These are phyloP conservation scores for Brachyrhaphis roseni DNA, from an alignment of 2,797 vertebrate genomes.

Conservation along the genomic window DNA sequence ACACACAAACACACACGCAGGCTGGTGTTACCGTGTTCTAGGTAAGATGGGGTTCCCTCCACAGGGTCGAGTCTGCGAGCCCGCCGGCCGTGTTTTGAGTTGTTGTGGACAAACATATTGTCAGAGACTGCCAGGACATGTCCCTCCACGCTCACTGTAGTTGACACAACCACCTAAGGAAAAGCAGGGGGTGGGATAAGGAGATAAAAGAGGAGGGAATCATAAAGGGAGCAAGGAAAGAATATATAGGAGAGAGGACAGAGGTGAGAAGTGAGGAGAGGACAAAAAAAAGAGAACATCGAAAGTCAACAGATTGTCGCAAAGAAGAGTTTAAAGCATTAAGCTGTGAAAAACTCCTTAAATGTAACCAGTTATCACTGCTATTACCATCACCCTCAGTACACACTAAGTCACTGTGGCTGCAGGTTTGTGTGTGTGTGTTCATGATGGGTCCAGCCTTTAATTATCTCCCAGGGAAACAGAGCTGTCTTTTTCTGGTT, in stretches of 20 bases:
- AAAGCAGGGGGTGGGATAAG: conserved; percentile 11
- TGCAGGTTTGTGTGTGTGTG: conserved; percentile 51
- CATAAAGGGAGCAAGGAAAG: not conserved
- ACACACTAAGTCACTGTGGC: conserved; percentile 43
- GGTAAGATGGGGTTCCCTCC: conserved; percentile 96
- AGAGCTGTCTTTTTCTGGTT: conserved; percentile 78
- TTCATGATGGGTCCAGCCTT: conserved; percentile 77
- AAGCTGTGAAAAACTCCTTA: conserved; percentile 71
- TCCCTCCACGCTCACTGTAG: conserved; percentile 97
- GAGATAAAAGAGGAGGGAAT: not conserved
- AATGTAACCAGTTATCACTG: conserved; percentile 71
- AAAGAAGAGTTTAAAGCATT: conserved; percentile 47
- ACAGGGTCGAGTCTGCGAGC: conserved; percentile 95
- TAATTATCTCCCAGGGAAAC: conserved; percentile 81
- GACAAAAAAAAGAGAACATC: conserved; percentile 18
- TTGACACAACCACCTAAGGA: conserved; percentile 94
- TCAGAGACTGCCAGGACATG: conserved; percentile 97
- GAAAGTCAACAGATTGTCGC: conserved; percentile 40
- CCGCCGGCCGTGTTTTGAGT: conserved; percentile 97
- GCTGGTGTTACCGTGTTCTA: conserved; percentile 91
- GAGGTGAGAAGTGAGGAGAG: not conserved
- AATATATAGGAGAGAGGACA: not conserved
- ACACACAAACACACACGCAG: conserved; percentile 34
- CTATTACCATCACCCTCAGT: conserved; percentile 66
- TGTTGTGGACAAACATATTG: conserved; percentile 99